Conservation (phyloP, 2,113 vertebrate species). For the Rhinichthys klamathensis region DNA sequence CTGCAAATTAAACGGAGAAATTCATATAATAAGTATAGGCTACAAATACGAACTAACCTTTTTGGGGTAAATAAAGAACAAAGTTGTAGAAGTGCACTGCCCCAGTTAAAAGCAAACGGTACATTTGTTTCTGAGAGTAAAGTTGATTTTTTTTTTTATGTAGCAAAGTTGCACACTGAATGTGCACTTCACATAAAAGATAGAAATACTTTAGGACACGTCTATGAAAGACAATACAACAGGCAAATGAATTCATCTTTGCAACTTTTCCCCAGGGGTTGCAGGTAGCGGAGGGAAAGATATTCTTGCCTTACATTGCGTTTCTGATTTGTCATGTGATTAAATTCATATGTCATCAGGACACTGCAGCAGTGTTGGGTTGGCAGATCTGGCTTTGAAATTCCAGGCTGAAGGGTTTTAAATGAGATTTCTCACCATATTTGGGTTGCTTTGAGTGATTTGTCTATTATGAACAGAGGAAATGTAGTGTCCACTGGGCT, state of each 20-base stretch:
- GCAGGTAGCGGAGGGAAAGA: slow-evolving; percentile 8
- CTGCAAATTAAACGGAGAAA: no score
- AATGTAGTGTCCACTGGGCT: slow-evolving; percentile 43
- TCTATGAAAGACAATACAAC: not conserved
- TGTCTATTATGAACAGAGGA: slow-evolving; percentile 34
- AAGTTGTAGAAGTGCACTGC: no score
- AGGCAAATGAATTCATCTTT: slow-evolving; percentile 23
- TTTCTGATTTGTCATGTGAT: slow-evolving; percentile 57
- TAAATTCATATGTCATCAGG: slow-evolving; percentile 61
- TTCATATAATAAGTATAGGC: no score
- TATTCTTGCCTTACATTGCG: slow-evolving; percentile 41
- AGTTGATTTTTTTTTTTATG: not conserved
- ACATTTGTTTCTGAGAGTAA: not conserved
- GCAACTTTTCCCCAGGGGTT: not conserved
- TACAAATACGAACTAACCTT: no score
- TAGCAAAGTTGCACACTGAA: not conserved
- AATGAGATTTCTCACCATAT: slow-evolving; percentile 45
- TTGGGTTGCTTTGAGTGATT: slow-evolving; percentile 40
- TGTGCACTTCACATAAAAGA: not conserved
- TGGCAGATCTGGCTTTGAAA: slow-evolving; percentile 31
- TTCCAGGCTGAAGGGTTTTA: slow-evolving; percentile 43
- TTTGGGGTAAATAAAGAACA: no score
- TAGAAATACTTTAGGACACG: not conserved
- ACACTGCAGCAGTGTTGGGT: slow-evolving; percentile 56
- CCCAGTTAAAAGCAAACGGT: no score